Base-by-base conservation (phyloP, 2,888 invertebrate genomes). In the Lepidocyrtoides sp. region DNA sequence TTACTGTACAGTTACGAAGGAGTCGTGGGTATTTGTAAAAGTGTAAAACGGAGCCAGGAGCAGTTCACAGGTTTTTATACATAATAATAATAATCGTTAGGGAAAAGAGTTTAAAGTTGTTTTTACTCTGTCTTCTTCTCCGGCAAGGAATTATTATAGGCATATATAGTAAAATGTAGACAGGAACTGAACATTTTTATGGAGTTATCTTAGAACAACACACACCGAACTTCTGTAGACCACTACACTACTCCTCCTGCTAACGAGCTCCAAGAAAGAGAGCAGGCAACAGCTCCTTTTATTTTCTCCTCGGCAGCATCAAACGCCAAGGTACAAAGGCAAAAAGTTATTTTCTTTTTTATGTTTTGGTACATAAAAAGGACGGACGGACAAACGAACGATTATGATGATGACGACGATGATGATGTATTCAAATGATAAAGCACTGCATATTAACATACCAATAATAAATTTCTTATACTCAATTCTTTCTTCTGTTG, bases 131-230 rank as follows among this genome's bases (percentile, higher is more conserved):
- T 12, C 48, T 51, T 51, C 79, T 79, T 79, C 29, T 51, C 81
- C 17, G 48, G 17, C 63, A 17, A 63, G 12, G 54, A 60, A 77
- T 51, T 77, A 51, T 77, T n/a, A 72, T 41, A 29, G 41, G 84
- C 10, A 44, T 23, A 17, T 29, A 41, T n/a, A n/a, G n/a, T n/a
- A 75, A 88, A 82, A 89, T 69, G 82, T 77, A 83, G 83, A 89
- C 89, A 89, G 89, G 89, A 89, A 89, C 83, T 89, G 83, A 89
- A 20, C 89, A 60, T 89, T 89, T 89, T 89, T 89, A 82, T 83
- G 83, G 48, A 82, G 36, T 81, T 89, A 89, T 89, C 82, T 82
- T 82, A 72, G 57, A 89, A 72, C 83, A 83, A 81, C 81, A 54
- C 1, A 48, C 5, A 29, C 36, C n/a, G 8, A 12, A 26, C 2